phyloP scores from a whole-genome alignment of 1,140 invertebrate genomes.

The Drosophila sp. region DNA sequence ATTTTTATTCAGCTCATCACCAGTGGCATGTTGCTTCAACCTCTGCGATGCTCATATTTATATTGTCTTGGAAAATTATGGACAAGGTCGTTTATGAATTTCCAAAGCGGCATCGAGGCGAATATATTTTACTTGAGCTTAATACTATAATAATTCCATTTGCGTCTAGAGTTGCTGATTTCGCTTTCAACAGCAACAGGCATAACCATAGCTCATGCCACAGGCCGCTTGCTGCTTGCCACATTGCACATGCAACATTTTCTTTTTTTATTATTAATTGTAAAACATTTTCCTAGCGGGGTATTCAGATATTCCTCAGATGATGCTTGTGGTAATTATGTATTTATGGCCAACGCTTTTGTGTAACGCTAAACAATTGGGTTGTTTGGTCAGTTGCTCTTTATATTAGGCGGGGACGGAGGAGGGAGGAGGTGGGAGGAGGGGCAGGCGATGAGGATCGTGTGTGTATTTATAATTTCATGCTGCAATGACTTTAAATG shows the following conservation, averaged over 20 bases:
- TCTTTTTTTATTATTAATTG: constrained; percentile 43
- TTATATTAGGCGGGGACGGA: constrained; percentile 6
- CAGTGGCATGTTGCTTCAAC: constrained; percentile 60
- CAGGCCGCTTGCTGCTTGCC: neutral
- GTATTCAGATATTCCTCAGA: constrained; percentile 28
- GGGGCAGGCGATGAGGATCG: neutral
- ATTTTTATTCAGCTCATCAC: constrained; percentile 42
- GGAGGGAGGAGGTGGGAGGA: neutral
- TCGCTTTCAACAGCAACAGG: constrained; percentile 69
- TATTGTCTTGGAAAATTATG: constrained; percentile 55
- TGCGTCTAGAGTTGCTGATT: constrained; percentile 54
- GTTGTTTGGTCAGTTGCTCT: constrained; percentile 75
- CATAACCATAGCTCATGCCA: neutral
- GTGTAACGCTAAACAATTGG: constrained; percentile 69
- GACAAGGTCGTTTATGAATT: constrained; percentile 73
- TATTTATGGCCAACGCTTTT: constrained; percentile 76
- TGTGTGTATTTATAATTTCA: constrained; percentile 63
- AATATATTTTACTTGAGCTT: constrained; percentile 25
- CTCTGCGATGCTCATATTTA: constrained; percentile 46
- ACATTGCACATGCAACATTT: constrained; percentile 64
- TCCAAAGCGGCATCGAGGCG: constrained; percentile 36
- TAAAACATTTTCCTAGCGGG: constrained; percentile 31
- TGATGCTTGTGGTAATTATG: constrained; percentile 64
- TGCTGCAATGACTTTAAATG: constrained; percentile 68
- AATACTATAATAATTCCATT: constrained; percentile 39